Conservation (phyloP, 2,797 vertebrate genomes). For the Chaetodon trifasciatus region DNA sequence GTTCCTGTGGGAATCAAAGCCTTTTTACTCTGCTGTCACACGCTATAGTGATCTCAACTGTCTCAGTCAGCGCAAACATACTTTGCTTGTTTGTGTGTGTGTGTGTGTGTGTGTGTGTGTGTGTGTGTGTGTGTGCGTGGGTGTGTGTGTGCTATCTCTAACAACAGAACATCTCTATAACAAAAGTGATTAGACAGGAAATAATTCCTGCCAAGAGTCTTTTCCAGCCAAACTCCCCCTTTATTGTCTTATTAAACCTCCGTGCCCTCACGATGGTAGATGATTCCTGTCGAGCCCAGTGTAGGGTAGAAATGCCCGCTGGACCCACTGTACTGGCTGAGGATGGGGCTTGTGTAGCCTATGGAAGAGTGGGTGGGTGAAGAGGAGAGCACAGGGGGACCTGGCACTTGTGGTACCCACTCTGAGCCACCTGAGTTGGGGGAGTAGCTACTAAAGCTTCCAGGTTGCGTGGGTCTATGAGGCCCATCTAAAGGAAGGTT, state of each 20-base stretch:
- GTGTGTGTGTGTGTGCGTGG: too few relatives aligned
- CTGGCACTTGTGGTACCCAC: constrained; percentile 81
- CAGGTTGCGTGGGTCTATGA: constrained; percentile 88
- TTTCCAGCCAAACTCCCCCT: constrained; percentile 21
- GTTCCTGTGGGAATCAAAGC: constrained; percentile 86
- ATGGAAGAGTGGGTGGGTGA: constrained; percentile 86
- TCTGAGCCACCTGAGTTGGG: constrained; percentile 82
- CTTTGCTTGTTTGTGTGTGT: constrained; percentile 42
- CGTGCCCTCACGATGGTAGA: constrained; percentile 94
- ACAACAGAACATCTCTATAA: constrained; percentile 41
- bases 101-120: constrained; percentile 33
- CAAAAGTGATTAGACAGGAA: constrained; percentile 50
- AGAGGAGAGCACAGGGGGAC: constrained; percentile 81
- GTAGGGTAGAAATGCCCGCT: constrained; percentile 92
- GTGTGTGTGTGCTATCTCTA: constrained; percentile 38
- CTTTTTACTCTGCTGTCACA: constrained; percentile 72
- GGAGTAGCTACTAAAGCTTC: constrained; percentile 89
- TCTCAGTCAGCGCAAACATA: constrained; percentile 78
- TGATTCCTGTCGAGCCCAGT: constrained; percentile 86
- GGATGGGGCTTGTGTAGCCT: constrained; percentile 89
- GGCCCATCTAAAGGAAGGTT: constrained; percentile 88
- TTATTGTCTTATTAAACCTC: constrained; percentile 87
- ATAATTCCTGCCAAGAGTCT: constrained; percentile 48
- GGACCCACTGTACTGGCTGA: constrained; percentile 91
- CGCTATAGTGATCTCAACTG: constrained; percentile 72